Conservation (phyloP, 2,888 invertebrate species). For the Xanthia togata region DNA sequence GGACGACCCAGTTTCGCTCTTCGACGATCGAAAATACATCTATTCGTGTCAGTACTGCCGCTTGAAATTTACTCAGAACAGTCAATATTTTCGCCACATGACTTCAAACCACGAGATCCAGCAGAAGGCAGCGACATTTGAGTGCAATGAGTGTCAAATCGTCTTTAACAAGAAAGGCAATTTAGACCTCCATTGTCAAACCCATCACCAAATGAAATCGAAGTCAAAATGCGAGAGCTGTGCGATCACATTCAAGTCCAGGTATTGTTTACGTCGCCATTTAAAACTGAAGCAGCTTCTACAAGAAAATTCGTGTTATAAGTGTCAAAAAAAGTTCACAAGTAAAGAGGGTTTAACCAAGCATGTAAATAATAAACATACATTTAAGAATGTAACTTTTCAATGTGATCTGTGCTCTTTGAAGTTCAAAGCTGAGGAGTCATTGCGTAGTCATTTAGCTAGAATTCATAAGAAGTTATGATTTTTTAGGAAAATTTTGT, state of each 20-base stretch:
- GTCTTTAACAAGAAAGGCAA: conserved; percentile 83
- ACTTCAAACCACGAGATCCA: conserved; percentile 84
- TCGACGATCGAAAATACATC: conserved; percentile 79
- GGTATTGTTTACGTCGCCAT: conserved; percentile 85
- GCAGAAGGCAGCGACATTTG: conserved; percentile 81
- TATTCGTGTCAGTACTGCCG: conserved; percentile 86
- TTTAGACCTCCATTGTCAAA: conserved; percentile 83
- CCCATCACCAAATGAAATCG: conserved; percentile 81
- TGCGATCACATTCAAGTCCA: conserved; percentile 85
- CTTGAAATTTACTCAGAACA: conserved; percentile 85
- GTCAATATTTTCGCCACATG: conserved; percentile 87
- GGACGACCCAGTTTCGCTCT: conserved; percentile 69
- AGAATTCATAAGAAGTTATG: conserved; percentile 86
- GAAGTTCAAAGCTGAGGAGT: conserved; percentile 85
- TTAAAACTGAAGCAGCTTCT: conserved; percentile 83
- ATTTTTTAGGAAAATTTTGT: conserved; percentile 66
- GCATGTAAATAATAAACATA: conserved; percentile 84
- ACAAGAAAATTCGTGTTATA: conserved; percentile 83
- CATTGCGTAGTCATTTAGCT: conserved; percentile 80
- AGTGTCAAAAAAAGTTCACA: conserved; percentile 85
- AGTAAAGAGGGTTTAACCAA: conserved; percentile 81
- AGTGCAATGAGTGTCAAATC: conserved; percentile 85
- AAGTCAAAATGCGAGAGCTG: conserved; percentile 86
- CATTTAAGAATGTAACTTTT: conserved; percentile 81
- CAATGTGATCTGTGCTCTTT: conserved; percentile 83